These are phyloP conservation scores for Calyptommatus sinebrachiatus DNA, from an alignment of 2,113 vertebrate genomes.

Conservation along the genomic window DNA sequence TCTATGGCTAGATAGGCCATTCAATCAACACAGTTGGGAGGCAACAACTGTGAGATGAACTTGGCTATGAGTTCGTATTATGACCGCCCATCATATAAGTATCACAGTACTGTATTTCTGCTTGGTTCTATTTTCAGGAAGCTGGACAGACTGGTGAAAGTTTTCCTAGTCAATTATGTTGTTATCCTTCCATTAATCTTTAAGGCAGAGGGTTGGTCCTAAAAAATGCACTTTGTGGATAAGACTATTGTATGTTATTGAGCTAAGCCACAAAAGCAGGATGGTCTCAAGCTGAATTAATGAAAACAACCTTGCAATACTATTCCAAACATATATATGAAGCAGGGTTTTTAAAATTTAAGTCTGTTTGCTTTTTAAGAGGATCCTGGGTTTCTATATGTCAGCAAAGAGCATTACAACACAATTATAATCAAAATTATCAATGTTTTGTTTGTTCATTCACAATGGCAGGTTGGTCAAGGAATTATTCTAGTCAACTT, in stretches of 20 bases:
- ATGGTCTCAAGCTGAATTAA: not conserved
- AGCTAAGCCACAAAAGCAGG: slow-evolving; percentile 6
- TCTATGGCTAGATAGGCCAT: slow-evolving; percentile 17
- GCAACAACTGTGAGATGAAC: not conserved
- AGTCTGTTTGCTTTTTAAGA: not conserved
- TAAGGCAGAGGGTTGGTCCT: slow-evolving; percentile 13
- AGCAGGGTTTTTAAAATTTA: not conserved
- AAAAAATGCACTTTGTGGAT: not conserved
- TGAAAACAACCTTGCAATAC: slow-evolving; percentile 11
- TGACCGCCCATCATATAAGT: not conserved
- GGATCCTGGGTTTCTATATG: not conserved
- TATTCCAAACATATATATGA: not conserved
- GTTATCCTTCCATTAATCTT: slow-evolving; percentile 24
- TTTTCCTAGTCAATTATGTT: not conserved
- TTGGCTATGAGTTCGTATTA: slow-evolving; percentile 4
- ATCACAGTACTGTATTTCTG: not conserved
- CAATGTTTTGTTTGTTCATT: not conserved
- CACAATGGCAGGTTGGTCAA: not conserved
- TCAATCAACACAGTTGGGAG: not conserved
- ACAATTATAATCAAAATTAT: not conserved
- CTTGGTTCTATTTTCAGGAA: slow-evolving; percentile 6
- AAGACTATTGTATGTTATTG: slow-evolving; percentile 25
- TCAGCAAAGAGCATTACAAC: not conserved
- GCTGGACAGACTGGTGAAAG: not conserved
- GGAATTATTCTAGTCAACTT: not conserved